These are phyloP conservation scores for Pomatostomus ruficeps DNA, from an alignment of 2,113 vertebrate species.

Conservation along the genomic window DNA sequence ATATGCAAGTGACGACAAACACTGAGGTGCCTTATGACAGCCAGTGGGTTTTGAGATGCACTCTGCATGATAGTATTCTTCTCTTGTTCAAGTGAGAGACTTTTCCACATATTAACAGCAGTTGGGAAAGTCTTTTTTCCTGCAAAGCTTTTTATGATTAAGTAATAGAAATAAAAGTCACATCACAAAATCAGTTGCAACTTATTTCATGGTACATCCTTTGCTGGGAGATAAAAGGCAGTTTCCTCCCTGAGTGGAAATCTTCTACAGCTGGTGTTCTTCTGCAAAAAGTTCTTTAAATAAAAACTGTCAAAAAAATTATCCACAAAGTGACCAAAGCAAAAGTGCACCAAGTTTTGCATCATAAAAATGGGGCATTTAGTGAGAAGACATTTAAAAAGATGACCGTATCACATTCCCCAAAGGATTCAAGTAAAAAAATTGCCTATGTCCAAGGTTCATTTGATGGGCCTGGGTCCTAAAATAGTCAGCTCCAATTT, in stretches of 20 bases:
- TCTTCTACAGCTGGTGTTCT: neutral
- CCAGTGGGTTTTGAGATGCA: neutral
- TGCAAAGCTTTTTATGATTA: neutral
- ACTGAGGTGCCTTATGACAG: neutral
- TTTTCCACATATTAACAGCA: neutral
- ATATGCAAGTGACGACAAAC: neutral
- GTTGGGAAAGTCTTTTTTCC: neutral
- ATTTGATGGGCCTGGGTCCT: neutral
- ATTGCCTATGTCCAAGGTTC: neutral
- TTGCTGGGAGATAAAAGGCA: neutral
- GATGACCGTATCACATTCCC: neutral
- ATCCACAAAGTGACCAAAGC: neutral
- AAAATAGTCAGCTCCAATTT: neutral
- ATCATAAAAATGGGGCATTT: neutral
- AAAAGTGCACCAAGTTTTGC: neutral
- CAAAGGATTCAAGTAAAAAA: neutral
- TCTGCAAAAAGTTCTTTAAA: neutral
- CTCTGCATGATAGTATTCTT: neutral
- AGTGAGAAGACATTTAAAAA: neutral
- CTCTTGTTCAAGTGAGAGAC: neutral
- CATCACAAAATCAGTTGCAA: neutral
- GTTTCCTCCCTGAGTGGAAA: neutral
- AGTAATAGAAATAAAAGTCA: neutral
- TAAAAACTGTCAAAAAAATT: neutral
- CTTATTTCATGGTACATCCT: neutral